Conservation (phyloP, 2,888 invertebrate genomes). For the Stenodema calcarata region DNA sequence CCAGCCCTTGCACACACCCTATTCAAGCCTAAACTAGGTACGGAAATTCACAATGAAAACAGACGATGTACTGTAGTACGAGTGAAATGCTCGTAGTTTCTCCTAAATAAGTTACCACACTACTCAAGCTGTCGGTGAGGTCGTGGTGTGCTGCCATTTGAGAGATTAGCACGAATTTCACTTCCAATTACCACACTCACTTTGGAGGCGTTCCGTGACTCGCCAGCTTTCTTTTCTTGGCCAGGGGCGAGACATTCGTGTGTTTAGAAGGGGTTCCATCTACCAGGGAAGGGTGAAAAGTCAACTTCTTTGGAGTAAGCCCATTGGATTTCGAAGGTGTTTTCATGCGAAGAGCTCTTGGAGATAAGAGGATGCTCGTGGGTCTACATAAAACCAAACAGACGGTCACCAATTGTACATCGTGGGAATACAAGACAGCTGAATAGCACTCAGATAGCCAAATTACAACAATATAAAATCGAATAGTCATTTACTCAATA, state of each 20-base stretch:
- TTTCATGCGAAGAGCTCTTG: background rate
- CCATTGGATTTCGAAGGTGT: background rate
- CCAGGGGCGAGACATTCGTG: background rate
- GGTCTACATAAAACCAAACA: background rate
- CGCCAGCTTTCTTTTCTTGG: background rate
- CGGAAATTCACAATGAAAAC: no score
- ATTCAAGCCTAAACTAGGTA: no score
- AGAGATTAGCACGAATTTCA: no score
- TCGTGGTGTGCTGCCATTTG: no score
- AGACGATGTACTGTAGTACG: no score
- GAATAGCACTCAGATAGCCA: background rate
- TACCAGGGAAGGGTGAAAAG: background rate
- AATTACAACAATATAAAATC: background rate
- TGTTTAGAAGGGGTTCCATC: background rate
- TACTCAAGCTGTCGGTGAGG: no score
- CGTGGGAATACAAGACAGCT: no score
- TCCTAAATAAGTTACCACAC: no score
- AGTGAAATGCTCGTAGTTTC: no score
- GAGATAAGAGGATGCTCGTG: background rate
- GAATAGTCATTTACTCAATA: background rate
- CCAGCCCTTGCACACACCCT: no score
- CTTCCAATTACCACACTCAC: background rate
- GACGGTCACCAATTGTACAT: no score
- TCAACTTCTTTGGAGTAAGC: background rate
- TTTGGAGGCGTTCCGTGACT: background rate